A percentile compares a stretch with the other conserved stretches of the same genome.
These are phyloP conservation scores for Drosophila trichaetosa DNA, from an alignment of 2,888 invertebrate species.

Conservation along the genomic window DNA sequence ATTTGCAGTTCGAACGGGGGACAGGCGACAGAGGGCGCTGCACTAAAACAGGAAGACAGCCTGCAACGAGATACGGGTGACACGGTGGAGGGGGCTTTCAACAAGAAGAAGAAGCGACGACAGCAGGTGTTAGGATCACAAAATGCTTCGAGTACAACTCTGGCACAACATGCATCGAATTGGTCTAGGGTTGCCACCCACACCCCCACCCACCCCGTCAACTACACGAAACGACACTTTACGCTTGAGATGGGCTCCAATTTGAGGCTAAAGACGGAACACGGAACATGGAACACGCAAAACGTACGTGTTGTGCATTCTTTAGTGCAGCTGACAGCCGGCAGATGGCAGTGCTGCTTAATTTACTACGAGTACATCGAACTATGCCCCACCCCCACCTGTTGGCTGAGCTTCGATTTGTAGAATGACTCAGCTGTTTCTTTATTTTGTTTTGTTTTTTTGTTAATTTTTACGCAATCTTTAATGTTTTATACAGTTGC, in stretches of 20 bases:
- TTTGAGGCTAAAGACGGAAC: conserved; percentile 54
- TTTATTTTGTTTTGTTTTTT: conserved; percentile 8
- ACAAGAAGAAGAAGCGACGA: conserved; percentile 44
- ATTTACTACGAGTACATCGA: conserved; percentile 48
- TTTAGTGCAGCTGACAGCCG: conserved; percentile 28
- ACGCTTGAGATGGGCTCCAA: conserved; percentile 69
- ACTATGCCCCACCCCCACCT: conserved; percentile 43
- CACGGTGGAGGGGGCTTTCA: conserved; percentile 52
- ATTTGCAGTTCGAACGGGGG: conserved; percentile 56
- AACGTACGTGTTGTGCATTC: conserved; percentile 70
- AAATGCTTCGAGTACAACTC: conserved; percentile 57
- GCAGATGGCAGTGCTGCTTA: conserved; percentile 32
- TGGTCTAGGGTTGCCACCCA: conserved; percentile 7
- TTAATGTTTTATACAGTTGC: conserved; percentile 50
- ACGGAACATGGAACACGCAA: conserved; percentile 58
- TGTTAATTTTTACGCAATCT: conserved; percentile 60
- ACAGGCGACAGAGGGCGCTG: conserved; percentile 66
- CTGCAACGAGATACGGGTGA: conserved; percentile 29
- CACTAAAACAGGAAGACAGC: conserved; percentile 57
- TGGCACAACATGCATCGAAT: conserved; percentile 9
- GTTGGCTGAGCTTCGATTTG: conserved; percentile 48
- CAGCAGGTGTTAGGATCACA: conserved; percentile 81
- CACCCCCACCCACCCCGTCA: background rate
- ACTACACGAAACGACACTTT: conserved; percentile 76
- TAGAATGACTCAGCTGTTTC: conserved; percentile 37